Conservation (phyloP, 2,888 invertebrate species). For the Ophion costatus region DNA sequence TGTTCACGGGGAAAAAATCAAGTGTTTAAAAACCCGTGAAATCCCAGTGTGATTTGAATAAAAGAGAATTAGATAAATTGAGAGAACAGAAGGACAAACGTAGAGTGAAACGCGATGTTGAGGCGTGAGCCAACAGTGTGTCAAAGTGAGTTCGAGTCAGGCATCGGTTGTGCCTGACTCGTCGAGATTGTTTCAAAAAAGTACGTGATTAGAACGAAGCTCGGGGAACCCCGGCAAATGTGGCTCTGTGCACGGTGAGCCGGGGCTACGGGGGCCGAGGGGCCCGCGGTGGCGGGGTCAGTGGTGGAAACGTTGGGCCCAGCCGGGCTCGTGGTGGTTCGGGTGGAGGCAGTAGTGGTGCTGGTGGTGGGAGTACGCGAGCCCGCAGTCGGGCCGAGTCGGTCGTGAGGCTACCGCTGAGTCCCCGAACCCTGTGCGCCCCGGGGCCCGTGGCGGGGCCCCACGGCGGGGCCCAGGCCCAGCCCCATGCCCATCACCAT, state of each 20-base stretch:
- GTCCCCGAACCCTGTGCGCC: constrained; percentile 77
- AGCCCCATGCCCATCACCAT: constrained; percentile 59
- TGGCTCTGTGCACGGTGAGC: constrained; percentile 83
- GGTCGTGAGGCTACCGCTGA: constrained; percentile 76
- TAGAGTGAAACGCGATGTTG: constrained; percentile 31
- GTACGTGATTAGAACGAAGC: constrained; percentile 64
- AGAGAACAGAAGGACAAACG: not conserved
- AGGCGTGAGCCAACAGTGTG: constrained; percentile 20
- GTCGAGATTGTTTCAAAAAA: constrained; percentile 39
- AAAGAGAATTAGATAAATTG: not conserved
- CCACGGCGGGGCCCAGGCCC: constrained; percentile 68
- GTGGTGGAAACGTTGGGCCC: constrained; percentile 51
- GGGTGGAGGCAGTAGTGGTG: constrained; percentile 58
- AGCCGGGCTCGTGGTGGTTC: constrained; percentile 32
- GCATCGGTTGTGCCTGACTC: constrained; percentile 54
- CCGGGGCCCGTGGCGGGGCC: constrained; percentile 72
- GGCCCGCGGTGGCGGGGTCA: constrained; percentile 75
- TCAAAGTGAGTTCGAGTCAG: constrained; percentile 34
- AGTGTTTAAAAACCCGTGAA: constrained; percentile 17
- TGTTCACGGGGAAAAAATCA: not conserved
- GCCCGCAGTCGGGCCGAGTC: constrained; percentile 72
- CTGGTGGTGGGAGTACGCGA: constrained; percentile 68
- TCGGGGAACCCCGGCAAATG: constrained; percentile 79
- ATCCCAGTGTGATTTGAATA: constrained; percentile 24
- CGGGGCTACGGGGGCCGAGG: constrained; percentile 79